Evolutionary conservation across 1,140 invertebrate species (phyloP), one percentile per base, ranked within the genome.

Genomic region (Trachymyrmex septentrionalis): DNA sequence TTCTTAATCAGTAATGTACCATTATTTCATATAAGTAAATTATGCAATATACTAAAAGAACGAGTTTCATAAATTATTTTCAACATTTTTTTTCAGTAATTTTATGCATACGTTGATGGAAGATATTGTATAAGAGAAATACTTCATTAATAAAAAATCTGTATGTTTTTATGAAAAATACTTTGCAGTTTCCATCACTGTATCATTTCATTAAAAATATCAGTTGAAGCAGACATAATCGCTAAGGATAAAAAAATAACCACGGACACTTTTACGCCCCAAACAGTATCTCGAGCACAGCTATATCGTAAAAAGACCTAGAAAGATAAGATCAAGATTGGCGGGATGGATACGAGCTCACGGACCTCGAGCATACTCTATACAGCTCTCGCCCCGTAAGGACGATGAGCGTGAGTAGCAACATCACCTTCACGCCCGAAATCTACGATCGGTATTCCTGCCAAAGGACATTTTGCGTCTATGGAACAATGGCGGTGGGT

Each of bases 391-490:
- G 53, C 44, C 53, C 53, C 63, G 38, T 86, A 73, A 71, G 50
- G 30, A 57, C 27, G 76, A 72, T 14, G 76, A 55, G 55, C 55
- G 86, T 67, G 76, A 85, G 67, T 67, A 66, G 59, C 48, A 48
- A 34, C 44, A 86, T 27, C 53, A 57, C 64, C 75, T 48, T 78
- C 75, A 24, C n/a, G 27, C 48, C 14, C 53, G 55, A 44, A 80
- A 89, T 89, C 73, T 88, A 89, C 73, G 88, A 57, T 86, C 87
- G 81, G 87, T 80, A 73, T 86, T 89, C 75, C 82, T 89, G 75
- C 73, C 75, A 72, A 64, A 30, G 64, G 61, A 59, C 80, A 84
- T 84, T 84, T 73, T 53, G 55, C 63, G 69, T 50, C 50, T 38
- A 59, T 27, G 55, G 81, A 71, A 88, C 87, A 88, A 89, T 88